These are phyloP conservation scores for Drosophila pachea DNA, from an alignment of 1,140 invertebrate species.

Conservation along the genomic window DNA sequence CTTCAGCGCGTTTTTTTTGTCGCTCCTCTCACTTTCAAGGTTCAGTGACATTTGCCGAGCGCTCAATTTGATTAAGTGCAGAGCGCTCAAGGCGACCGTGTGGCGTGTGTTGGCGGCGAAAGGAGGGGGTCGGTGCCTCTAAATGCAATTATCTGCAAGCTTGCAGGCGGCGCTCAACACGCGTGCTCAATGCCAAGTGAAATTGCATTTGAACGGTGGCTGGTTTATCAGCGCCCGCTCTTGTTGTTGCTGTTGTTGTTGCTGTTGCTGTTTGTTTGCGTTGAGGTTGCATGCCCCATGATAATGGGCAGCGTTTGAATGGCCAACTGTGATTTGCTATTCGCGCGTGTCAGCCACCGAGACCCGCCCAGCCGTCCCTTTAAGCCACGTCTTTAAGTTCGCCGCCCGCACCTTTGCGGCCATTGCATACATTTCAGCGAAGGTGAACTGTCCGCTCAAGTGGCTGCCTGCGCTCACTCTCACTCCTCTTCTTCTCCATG, in stretches of 20 bases:
- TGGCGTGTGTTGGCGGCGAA: neutral
- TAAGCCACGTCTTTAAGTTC: conserved; percentile 34
- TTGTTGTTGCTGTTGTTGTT: neutral
- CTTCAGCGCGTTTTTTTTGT: neutral
- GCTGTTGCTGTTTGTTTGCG: conserved; percentile 14
- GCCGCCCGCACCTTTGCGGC: conserved; percentile 23
- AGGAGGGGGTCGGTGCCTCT: conserved; percentile 36
- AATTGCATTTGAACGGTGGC: conserved; percentile 61
- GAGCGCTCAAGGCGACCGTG: conserved; percentile 29
- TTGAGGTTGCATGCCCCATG: conserved; percentile 34
- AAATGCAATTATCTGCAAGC: conserved; percentile 72
- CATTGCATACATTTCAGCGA: conserved; percentile 54
- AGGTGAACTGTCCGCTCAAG: conserved; percentile 58
- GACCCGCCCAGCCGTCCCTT: neutral
- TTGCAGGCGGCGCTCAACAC: conserved; percentile 33
- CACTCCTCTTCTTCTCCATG: neutral
- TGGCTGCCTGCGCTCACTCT: conserved; percentile 2
- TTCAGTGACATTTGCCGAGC: conserved; percentile 69
- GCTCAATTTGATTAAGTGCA: conserved; percentile 74
- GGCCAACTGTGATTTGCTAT: conserved; percentile 26
- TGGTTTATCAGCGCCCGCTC: conserved; percentile 35
- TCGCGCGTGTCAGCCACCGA: conserved; percentile 13
- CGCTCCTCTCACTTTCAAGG: conserved; percentile 50
- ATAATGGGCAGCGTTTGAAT: conserved; percentile 54
- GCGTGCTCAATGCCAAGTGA: conserved; percentile 54